These are phyloP conservation scores for Formica selysi DNA, from an alignment of 1,140 invertebrate genomes.

Conservation along the genomic window DNA sequence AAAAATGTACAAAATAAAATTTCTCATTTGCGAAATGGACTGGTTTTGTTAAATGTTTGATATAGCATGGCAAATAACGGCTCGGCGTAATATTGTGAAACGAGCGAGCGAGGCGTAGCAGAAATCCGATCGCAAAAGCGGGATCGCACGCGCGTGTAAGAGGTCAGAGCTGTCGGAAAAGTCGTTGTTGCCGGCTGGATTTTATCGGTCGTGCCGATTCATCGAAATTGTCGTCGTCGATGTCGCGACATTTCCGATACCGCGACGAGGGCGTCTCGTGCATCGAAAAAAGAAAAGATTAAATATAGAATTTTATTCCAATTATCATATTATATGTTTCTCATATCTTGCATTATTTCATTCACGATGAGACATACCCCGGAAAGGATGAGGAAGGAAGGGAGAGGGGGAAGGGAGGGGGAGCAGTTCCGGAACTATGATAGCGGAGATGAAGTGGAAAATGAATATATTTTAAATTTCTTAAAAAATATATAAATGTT, in stretches of 20 bases:
- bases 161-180: constrained; percentile 61
- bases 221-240: constrained; percentile 52
- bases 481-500: not conserved
- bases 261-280: constrained; percentile 2
- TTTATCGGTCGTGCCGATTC: constrained; percentile 56
- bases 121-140: constrained; percentile 50
- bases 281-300: not conserved
- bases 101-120: constrained; percentile 40
- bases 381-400: not conserved
- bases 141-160: constrained; percentile 51
- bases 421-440: not conserved
- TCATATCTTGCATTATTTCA: not conserved
- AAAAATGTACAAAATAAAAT: not conserved
- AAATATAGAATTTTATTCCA: constrained; percentile 4
- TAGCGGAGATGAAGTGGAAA: not conserved
- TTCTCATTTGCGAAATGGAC: constrained; percentile 15
- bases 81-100: constrained; percentile 55
- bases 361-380: not conserved
- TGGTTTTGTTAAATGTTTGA: constrained; percentile 7
- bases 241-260: constrained; percentile 44
- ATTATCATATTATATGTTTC: not conserved
- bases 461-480: not conserved
- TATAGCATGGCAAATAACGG: constrained; percentile 20
- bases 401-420: not conserved
- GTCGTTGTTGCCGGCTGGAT: constrained; percentile 44